Evolutionary conservation across 2,888 invertebrate genomes (phyloP).

Genomic region (Tricholauxania praeusta): DNA sequence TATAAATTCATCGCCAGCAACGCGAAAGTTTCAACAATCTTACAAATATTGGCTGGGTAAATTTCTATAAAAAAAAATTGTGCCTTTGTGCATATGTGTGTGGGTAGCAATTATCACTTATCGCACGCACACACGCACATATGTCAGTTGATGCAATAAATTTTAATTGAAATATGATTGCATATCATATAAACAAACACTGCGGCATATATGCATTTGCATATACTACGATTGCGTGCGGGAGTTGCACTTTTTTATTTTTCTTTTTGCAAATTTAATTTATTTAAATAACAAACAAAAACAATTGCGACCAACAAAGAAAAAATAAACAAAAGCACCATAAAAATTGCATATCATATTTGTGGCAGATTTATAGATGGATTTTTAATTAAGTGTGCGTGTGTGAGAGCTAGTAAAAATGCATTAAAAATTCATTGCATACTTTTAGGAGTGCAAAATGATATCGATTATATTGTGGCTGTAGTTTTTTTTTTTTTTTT

Average conservation of each 20-base stretch:
- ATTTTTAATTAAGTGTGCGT: constrained; percentile 30
- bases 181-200: not conserved
- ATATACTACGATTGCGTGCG: not conserved
- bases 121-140: not conserved
- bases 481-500: no score
- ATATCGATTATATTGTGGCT: no score
- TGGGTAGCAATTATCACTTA: not conserved
- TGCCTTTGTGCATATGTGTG: not conserved
- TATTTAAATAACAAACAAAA: constrained; percentile 27
- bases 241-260: no score
- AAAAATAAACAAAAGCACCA: not conserved
- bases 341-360: constrained; percentile 18
- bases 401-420: not conserved
- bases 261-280: constrained; percentile 11
- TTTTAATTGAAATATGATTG: constrained; percentile 1
- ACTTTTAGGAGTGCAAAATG: constrained; percentile 5
- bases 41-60: not conserved
- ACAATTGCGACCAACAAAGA: not conserved
- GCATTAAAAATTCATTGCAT: constrained; percentile 29
- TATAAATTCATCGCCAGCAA: no score
- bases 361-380: constrained; percentile 28
- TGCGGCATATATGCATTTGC: not conserved
- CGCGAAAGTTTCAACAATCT: no score
- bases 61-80: not conserved
- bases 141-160: not conserved